Evolutionary conservation across 2,888 invertebrate genomes (phyloP), one percentile per base, ranked within the genome.

Genomic region (Pterostichus niger): DNA sequence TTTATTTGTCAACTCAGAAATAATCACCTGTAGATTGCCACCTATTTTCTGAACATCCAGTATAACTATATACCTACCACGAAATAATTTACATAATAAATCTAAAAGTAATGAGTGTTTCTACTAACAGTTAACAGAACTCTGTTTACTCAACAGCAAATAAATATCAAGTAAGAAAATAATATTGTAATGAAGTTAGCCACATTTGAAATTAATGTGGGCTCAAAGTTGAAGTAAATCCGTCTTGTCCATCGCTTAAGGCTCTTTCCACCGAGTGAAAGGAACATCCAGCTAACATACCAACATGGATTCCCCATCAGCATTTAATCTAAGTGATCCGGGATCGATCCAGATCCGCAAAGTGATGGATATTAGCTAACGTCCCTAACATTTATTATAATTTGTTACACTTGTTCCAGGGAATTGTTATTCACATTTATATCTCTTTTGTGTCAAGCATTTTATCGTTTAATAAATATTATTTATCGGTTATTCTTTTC

Each of bases 171-270:
- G 5, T 52, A 52, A 13, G 10, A 6, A 3, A n/a, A n/a, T n/a
- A 49, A 49, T 49, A 13, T 10, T 49, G 6, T 49, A 49, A 52
- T 52, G 52, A 52, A 52, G 1, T 56, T 15, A 2, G 17, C 6
- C 2, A 40, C 40, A 40, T 40, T 40, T 64, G 13, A 35, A 15
- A 13, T 64, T 35, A 15, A 64, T 64, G 64, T 64, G 64, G 64
- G 64, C 64, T 13, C 64, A 64, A 35, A 64, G 64, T 40, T 64
- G 35, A 64, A 64, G 40, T 64, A 64, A 64, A 64, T 64, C 64
- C 64, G 64, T 64, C 35, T 64, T 64, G 17, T 56, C 64, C 35
- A 64, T 31, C 15, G 64, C 64, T 13, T 64, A 0, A n/a, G 64
- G 64, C 64, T 35, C 7, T 35, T 6, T 3, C 13, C 24, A 24